Conservation (phyloP, 2,888 invertebrate genomes). For the Dendrolimus houi region DNA sequence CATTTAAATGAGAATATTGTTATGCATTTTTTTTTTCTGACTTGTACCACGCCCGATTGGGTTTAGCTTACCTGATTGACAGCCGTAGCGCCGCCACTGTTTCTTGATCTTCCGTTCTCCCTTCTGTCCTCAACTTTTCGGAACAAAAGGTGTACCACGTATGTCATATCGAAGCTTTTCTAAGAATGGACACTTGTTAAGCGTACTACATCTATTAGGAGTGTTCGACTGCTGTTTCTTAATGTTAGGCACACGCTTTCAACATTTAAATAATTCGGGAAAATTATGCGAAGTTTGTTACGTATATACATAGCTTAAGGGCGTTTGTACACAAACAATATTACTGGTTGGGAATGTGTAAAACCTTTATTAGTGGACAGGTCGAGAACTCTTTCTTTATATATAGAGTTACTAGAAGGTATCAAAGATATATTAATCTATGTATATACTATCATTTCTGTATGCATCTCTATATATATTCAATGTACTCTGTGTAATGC, state of each 20-base stretch:
- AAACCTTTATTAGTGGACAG: too few relatives aligned
- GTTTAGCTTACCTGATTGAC: conserved; percentile 57
- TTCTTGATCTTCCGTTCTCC: conserved; percentile 23
- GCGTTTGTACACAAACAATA: not conserved
- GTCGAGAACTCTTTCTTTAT: too few relatives aligned
- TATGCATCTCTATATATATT: too few relatives aligned
- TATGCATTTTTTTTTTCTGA: conserved; percentile 6
- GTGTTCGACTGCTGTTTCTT: conserved; percentile 43
- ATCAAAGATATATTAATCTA: too few relatives aligned
- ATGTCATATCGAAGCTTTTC: conserved; percentile 19
- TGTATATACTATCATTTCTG: too few relatives aligned
- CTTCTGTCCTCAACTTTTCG: conserved; percentile 4
- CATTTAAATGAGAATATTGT: too few relatives aligned
- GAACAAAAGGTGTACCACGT: conserved; percentile 8
- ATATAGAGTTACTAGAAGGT: too few relatives aligned
- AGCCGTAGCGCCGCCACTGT: conserved; percentile 46
- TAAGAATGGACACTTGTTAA: conserved; percentile 31
- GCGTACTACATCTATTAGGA: conserved; percentile 55
- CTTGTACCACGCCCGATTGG: conserved; percentile 31
- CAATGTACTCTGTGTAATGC: too few relatives aligned
- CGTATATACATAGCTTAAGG: conserved; percentile 7
- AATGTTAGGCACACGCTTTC: conserved; percentile 56
- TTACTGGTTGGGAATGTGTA: too few relatives aligned
- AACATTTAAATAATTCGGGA: conserved; percentile 62
- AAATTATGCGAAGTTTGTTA: conserved; percentile 52